Evolutionary conservation across 2,797 vertebrate species (phyloP).

Genomic region (Cottoperca gobio): DNA sequence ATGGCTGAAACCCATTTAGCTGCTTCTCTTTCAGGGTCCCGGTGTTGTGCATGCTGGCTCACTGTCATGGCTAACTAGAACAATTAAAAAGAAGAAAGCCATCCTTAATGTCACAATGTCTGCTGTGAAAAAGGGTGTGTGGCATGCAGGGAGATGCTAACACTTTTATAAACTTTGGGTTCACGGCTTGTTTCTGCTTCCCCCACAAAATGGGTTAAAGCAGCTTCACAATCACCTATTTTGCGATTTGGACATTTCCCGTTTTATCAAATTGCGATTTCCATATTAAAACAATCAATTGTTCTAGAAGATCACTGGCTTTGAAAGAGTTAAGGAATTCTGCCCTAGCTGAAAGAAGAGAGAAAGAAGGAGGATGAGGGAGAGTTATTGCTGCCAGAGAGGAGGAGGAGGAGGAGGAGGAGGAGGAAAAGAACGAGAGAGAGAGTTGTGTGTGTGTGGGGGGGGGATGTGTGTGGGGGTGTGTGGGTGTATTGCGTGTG

Average conservation of each 20-base stretch:
- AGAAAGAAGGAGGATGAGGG: conserved; percentile 20
- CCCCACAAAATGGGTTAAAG: neutral
- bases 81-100: too few relatives aligned
- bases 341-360: conserved; percentile 46
- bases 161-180: too few relatives aligned
- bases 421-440: conserved; percentile 21
- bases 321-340: conserved; percentile 76
- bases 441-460: conserved; percentile 22
- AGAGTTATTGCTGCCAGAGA: conserved; percentile 37
- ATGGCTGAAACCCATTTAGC: too few relatives aligned
- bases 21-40: too few relatives aligned
- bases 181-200: too few relatives aligned
- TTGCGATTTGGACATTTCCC: neutral
- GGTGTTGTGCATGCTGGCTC: too few relatives aligned
- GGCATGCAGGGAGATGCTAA: too few relatives aligned
- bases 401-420: conserved; percentile 17
- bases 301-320: conserved; percentile 21
- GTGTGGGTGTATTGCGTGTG: conserved; percentile 27
- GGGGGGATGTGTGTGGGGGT: conserved; percentile 24
- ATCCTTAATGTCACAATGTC: too few relatives aligned
- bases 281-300: neutral
- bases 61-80: too few relatives aligned
- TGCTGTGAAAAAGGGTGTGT: too few relatives aligned
- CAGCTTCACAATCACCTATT: neutral
- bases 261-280: neutral